Evolutionary conservation across 1,140 invertebrate species (phyloP), one percentile per base, ranked within the genome.

Genomic region (Phymorhynchus buccinoides): DNA sequence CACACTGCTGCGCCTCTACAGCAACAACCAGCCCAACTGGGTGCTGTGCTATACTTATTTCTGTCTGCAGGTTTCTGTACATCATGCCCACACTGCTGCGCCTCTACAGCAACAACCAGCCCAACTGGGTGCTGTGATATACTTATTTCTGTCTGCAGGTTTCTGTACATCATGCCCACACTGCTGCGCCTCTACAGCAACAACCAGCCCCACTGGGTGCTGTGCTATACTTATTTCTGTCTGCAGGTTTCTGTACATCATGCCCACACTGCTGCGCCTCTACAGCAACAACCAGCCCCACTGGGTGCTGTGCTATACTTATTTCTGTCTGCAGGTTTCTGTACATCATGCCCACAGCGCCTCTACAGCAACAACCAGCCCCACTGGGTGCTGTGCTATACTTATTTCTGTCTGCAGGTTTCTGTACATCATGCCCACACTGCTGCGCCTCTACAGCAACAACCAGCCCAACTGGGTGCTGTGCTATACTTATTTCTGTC

Each of bases 241-340:
- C 39, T 91, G n/a, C 86, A 97, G 97, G 6, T 99, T 99, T 92
- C 94, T 99, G 39, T 94, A 99, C 86, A 98, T 99, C 80, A 99
- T 99, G 96, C 99, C 99, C 35, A 99, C 98, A 0, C 94, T 99
- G 18, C 93, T 99, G 56, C 96, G 98, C 94, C 96, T 99, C 37
- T 99, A 99, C 94, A 98, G 97, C 6, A 98, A 98, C 89, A 97
- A 99, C 93, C 98, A 99, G 94, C 98, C 97, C 0, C 99, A 99
- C 93, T 91, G 93, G 56, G 93, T 99, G n/a, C 96, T 99, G 0
- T 98, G 97, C 1, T 96, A 97, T 0, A 98, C 98, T n/a, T n/a
- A n/a, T n/a, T n/a, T n/a, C n/a, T 42, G 16, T n/a, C n/a, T n/a
- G n/a, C n/a, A n/a, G n/a, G n/a, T n/a, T n/a, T n/a, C n/a, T n/a